Percentiles rank a stretch among this genome's conserved stretches.
Evolutionary conservation across 2,113 vertebrate species (phyloP).

Genomic region (Clupea harengus): DNA sequence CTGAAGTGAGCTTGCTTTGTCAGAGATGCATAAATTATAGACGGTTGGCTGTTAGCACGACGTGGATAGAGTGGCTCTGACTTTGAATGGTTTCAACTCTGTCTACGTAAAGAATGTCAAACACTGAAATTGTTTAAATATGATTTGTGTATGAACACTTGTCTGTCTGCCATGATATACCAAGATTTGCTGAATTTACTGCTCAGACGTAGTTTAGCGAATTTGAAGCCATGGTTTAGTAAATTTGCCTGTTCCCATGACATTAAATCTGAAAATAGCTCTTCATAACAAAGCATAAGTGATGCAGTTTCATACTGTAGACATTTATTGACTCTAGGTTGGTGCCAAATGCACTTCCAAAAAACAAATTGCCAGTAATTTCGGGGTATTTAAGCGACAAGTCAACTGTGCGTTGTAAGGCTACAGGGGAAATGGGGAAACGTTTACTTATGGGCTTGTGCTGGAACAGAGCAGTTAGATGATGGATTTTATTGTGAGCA

Average conservation of each 20-base stretch:
- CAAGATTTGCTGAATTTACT: not conserved
- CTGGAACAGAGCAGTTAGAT: not conserved
- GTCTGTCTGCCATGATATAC: not conserved
- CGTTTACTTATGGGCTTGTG: not conserved
- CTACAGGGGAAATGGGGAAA: not conserved
- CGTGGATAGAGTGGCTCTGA: not conserved
- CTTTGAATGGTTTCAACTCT: not conserved
- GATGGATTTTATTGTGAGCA: not conserved
- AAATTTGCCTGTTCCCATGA: not conserved
- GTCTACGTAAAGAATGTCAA: not conserved
- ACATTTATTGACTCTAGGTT: not conserved
- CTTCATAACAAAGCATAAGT: not conserved
- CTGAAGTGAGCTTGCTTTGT: constrained; percentile 1
- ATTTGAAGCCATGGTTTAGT: not conserved
- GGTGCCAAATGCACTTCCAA: not conserved
- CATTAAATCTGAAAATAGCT: not conserved
- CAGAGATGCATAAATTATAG: not conserved
- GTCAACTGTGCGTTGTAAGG: not conserved
- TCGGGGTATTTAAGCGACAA: not conserved
- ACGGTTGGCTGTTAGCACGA: not conserved
- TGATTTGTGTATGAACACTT: not conserved
- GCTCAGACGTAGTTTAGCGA: not conserved
- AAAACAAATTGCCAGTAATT: not conserved
- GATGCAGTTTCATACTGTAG: not conserved
- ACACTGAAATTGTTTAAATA: not conserved